These are phyloP conservation scores for Muscina levida DNA, from an alignment of 2,888 invertebrate species.

Conservation along the genomic window DNA sequence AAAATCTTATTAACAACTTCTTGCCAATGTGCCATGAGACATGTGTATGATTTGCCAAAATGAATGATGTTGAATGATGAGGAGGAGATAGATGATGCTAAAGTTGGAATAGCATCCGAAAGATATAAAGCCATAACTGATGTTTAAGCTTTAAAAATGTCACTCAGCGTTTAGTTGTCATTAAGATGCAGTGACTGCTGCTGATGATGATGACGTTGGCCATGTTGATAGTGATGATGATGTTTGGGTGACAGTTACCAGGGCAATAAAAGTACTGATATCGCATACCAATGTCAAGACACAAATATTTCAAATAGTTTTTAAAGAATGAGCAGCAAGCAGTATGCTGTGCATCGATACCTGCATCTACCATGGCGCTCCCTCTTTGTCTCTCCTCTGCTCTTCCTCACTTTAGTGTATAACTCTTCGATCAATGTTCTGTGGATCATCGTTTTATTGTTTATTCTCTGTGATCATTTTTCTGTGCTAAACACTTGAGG, in stretches of 20 bases:
- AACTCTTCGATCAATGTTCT: slow-evolving; percentile 7
- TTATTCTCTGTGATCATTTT: not conserved
- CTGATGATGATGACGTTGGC: not conserved
- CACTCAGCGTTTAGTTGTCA: slow-evolving; percentile 27
- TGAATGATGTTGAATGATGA: slow-evolving; percentile 13
- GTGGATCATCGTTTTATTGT: slow-evolving; percentile 20
- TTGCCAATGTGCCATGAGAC: slow-evolving; percentile 15
- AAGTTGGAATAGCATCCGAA: too few relatives aligned
- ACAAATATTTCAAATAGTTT: slow-evolving; percentile 59
- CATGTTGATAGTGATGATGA: not conserved
- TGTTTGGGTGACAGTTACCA: slow-evolving; percentile 62
- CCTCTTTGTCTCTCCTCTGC: too few relatives aligned
- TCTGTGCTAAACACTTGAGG: slow-evolving; percentile 35
- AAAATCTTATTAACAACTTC: slow-evolving; percentile 53
- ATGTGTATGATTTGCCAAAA: slow-evolving; percentile 60
- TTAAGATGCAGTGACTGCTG: too few relatives aligned
- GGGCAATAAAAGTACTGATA: slow-evolving; percentile 62
- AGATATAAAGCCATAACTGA: slow-evolving; percentile 49
- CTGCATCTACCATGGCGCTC: too few relatives aligned
- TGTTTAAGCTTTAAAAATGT: slow-evolving; percentile 49
- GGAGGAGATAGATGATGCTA: not conserved
- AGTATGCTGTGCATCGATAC: too few relatives aligned
- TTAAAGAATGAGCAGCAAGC: too few relatives aligned
- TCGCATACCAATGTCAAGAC: slow-evolving; percentile 61
- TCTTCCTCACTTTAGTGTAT: too few relatives aligned